These are phyloP conservation scores for Carollia perspicillata DNA, from an alignment of 2,113 vertebrate genomes.

Conservation along the genomic window DNA sequence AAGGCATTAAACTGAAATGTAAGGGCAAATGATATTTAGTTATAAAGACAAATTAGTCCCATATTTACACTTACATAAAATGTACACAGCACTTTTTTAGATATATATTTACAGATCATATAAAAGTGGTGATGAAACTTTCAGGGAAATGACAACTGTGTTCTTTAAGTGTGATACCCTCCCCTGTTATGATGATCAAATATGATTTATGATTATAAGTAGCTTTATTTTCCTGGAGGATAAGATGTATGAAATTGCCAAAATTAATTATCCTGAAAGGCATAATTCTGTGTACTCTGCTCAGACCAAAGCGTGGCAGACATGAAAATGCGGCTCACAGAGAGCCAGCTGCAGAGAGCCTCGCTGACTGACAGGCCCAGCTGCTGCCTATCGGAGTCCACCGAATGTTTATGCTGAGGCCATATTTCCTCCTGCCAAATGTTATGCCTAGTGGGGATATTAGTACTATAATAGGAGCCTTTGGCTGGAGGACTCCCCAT, in stretches of 20 bases:
- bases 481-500: not conserved
- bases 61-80: not conserved
- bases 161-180: not conserved
- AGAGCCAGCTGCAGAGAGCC: not conserved
- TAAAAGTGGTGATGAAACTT: not conserved
- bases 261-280: not conserved
- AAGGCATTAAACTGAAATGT: not conserved
- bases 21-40: not conserved
- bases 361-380: not conserved
- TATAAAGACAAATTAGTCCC: not conserved
- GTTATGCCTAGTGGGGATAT: not conserved
- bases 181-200: not conserved
- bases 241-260: not conserved
- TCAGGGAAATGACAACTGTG: not conserved
- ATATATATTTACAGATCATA: not conserved
- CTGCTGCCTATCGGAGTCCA: not conserved
- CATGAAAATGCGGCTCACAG: not conserved
- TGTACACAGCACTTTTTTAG: not conserved
- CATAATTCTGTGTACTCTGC: not conserved
- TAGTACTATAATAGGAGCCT: not conserved
- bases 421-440: not conserved
- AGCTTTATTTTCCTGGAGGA: not conserved
- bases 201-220: not conserved
- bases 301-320: not conserved
- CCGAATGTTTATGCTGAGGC: accelerated